Base-by-base conservation (phyloP, 2,113 vertebrate genomes). In the Pungitius pungitius region DNA sequence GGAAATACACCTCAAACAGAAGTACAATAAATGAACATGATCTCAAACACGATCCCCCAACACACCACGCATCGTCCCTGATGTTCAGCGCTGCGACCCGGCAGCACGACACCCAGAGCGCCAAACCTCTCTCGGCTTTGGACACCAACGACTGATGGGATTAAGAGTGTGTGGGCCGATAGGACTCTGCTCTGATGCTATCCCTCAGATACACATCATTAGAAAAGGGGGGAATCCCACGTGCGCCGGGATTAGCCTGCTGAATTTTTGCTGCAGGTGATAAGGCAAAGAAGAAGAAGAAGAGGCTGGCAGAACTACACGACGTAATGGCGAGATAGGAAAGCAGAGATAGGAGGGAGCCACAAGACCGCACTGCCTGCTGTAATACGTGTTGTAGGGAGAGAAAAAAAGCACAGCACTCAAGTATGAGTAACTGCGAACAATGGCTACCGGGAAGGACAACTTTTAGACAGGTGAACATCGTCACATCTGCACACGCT, bases 131-230 rank as follows among this genome's bases (percentile, higher is more conserved):
- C 85, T 35, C 15, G 57, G 76, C 85, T 75, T 78, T 82, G 85
- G 88, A 86, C 84, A 82, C 85, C 86, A 87, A 85, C 82, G 85
- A 88, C 81, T 85, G 87, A 89, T 82, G 87, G 90, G 90, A 92
- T 92, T 93, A 90, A 56, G 88, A 89, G 80, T 80, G 85, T 89
- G 89, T 86, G 81, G 87, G 87, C 75, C 62, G 90, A 91, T 89
- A 90, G 87, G 84, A 83, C 79, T 83, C 35, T 76, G 82, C 85
- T 90, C 85, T 73, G 89, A 92, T 91, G 87, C 86, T 85, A 88
- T 91, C 88, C 82, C 73, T 90, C 84, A 82, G 90, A 91, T 90
- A 91, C 81, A 89, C 72, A 90, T 89, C 91, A 88, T 91, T 87
- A 92, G 78, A 75, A 85, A 71, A 37, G 74, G 79, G 75, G 87